Base-by-base conservation (phyloP, 2,888 invertebrate genomes). In the Empis livida region DNA sequence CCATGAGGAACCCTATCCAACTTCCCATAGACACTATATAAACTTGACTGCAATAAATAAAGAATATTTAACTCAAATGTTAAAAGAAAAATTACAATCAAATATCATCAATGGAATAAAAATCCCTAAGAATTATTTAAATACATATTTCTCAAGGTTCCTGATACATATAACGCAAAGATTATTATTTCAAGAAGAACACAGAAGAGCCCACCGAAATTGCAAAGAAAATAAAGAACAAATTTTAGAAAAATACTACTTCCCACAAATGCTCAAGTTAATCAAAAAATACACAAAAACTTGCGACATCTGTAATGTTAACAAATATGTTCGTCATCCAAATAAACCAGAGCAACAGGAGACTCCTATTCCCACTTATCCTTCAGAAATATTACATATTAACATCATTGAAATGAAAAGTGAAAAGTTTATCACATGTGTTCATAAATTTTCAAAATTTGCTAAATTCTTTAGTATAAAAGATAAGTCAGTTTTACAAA, bases 271-370 rank as follows among this genome's bases (percentile, higher is more conserved):
- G 40, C 3, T 40, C 14, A 31, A 14, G 3, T 15, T 16, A 30
- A 45, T 40, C 10, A 44, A 45, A 40, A 44, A 39, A 14, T 38
- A 27, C 27, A 44, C 38, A 5, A 15, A 27, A 27, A 30, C 16
- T 6, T 54, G 50, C 15, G 14, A 41, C 13, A 27, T 51, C 8
- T 56, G 54, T 20, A 53, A 47, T 20, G 42, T 45, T 43, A 42
- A 31, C 15, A 53, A 53, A 48, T 54, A 52, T 14, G 50, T 53
- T 16, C 49, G 55, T 11, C 52, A 51, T 11, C 50, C 49, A 2
- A 43, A 50, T 15, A 53, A 53, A 9, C 50, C 51, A 20, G 38
- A 44, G 31, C 8, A 51, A n/a, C 14, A 30, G 27, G 38, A 50
- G 46, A 53, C 49, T 9, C 48, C 51, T 13, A 49, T 53, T 30